Conservation (phyloP, 2,888 invertebrate genomes). For the Ditula angustiorana region DNA sequence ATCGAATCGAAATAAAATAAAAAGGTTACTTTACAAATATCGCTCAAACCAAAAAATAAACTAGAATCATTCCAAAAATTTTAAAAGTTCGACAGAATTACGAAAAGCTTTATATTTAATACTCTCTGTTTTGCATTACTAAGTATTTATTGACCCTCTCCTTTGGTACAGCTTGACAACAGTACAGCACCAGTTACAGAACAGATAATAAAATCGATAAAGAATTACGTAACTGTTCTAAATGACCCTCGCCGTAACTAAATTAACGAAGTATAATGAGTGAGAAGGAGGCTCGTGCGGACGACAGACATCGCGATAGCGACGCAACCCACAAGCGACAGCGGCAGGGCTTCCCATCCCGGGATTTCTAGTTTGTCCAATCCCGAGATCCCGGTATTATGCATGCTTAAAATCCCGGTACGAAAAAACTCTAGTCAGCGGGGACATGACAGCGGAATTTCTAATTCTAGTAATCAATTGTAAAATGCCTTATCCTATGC, state of each 20-base stretch:
- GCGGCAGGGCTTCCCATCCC: background rate
- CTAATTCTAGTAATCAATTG: no score
- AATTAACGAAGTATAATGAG: constrained; percentile 38
- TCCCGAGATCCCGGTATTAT: background rate
- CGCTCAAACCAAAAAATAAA: no score
- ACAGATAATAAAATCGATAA: constrained; percentile 32
- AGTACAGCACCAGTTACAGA: constrained; percentile 8
- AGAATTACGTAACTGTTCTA: constrained; percentile 31
- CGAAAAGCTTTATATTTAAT: no score
- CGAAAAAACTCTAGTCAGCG: no score
- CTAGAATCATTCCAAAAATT: no score
- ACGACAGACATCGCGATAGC: constrained; percentile 9
- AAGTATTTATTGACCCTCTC: background rate
- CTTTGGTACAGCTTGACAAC: background rate
- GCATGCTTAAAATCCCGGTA: no score
- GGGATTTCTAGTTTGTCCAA: no score
- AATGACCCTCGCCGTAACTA: constrained; percentile 33
- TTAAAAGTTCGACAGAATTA: no score
- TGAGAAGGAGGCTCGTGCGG: constrained; percentile 20
- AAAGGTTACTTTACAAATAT: no score
- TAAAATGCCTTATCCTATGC: no score
- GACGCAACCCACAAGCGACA: background rate
- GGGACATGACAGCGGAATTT: no score
- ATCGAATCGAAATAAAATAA: no score
- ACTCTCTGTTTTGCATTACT: background rate